A percentile compares a stretch with the other conserved stretches of the same genome.
Conservation (phyloP, 2,113 vertebrate genomes). For the Hyperopisus bebe region DNA sequence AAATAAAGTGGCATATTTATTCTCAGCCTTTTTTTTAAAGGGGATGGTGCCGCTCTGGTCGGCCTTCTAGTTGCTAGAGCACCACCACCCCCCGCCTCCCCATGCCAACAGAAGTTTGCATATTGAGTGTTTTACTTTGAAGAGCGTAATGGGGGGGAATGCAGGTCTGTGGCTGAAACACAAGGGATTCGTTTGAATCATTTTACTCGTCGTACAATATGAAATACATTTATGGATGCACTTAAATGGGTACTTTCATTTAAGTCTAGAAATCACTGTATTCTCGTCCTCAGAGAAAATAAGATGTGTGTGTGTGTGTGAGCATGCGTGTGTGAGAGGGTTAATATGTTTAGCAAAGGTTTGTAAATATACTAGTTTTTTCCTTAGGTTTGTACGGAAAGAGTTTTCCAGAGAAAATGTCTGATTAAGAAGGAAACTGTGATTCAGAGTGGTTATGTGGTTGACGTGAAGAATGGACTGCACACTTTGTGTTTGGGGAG, state of each 20-base stretch:
- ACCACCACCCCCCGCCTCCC: not conserved
- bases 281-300: not conserved
- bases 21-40: not conserved
- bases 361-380: not conserved
- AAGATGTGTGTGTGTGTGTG: not conserved
- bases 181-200: not conserved
- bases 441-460: not conserved
- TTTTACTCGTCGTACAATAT: not conserved
- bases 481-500: not conserved
- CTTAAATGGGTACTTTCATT: conserved; percentile 1
- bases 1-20: not conserved
- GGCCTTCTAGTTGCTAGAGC: not conserved
- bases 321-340: not conserved
- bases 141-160: not conserved
- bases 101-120: not conserved
- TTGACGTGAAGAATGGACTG: not conserved
- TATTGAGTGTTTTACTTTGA: not conserved
- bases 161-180: not conserved
- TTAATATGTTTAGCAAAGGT: not conserved
- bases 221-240: not conserved
- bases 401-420: not conserved
- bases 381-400: not conserved
- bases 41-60: not conserved
- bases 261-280: not conserved
- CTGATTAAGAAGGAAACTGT: not conserved